phyloP scores from a whole-genome alignment of 2,113 vertebrate genomes.

The Urocolius indicus region DNA sequence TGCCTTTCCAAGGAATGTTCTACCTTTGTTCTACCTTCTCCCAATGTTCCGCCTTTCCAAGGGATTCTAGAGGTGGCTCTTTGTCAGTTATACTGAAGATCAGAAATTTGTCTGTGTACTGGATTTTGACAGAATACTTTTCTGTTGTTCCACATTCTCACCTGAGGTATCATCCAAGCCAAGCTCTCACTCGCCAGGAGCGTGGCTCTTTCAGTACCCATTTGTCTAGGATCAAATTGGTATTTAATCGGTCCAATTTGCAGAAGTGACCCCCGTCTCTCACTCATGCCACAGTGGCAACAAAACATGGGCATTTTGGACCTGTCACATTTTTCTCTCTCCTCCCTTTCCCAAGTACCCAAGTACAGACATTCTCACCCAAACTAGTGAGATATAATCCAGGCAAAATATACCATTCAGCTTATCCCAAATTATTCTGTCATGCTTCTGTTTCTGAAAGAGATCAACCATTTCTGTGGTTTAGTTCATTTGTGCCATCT shows the following conservation, averaged over 20 bases:
- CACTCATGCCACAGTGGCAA: neutral
- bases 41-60: neutral
- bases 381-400: neutral
- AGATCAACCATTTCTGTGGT: neutral
- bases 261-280: neutral
- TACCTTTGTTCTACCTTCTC: no score
- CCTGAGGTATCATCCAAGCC: neutral
- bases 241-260: neutral
- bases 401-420: neutral
- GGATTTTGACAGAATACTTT: neutral
- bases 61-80: neutral
- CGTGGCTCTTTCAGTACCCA: neutral
- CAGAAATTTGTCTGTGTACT: neutral
- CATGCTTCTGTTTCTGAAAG: neutral
- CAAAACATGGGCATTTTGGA: neutral
- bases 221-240: neutral
- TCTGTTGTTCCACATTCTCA: neutral
- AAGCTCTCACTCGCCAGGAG: neutral
- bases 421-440: neutral
- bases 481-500: neutral
- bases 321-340: neutral
- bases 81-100: neutral
- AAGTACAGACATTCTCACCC: neutral
- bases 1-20: neutral
- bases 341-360: neutral